Evolutionary conservation across 2,113 vertebrate species (phyloP), one percentile per base, ranked within the genome.

Genomic region (Melanotaenia duboulayi): DNA sequence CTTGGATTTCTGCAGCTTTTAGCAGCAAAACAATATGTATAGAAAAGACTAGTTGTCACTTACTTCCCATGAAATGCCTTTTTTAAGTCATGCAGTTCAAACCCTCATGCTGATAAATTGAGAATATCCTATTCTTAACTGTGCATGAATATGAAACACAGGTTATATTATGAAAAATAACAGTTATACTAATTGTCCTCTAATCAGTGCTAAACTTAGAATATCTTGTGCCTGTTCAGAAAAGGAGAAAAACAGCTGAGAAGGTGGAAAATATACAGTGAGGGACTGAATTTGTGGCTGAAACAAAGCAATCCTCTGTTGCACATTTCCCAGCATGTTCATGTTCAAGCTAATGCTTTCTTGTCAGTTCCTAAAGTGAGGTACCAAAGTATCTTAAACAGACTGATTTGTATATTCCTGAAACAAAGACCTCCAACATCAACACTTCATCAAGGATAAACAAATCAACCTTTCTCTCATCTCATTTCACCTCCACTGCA

Each of bases 361-460:
- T 79, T 70, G 71, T 82, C 57, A 20, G 79, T 80, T 81, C 78
- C 71, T 52, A 84, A 82, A 85, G 69, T 44, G 81, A 88, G 58
- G 87, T 80, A 88, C 83, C 74, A 70, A 61, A 84, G 56, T 78
- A 74, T 81, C 88, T 90, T 74, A 89, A 90, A 88, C 91, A 92
- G 68, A 77, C 89, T 90, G 86, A 89, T 91, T 92, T 93, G 92
- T 93, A 89, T 91, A 93, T 91, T 89, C 88, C 78, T 83, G 80
- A 78, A 87, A 91, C 85, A 90, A 91, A 87, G 87, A 75, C 86
- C 88, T 88, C 85, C 77, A 91, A 88, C 88, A 80, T 91, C 87
- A 91, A 91, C 92, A 92, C 90, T 85, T 87, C 88, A 81, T 82
- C 69, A 65, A 65, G 74, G 78, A 79, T 90, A 92, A 91, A 91